Evolutionary conservation across 2,888 invertebrate species (phyloP).

Genomic region (Spialia ferax): DNA sequence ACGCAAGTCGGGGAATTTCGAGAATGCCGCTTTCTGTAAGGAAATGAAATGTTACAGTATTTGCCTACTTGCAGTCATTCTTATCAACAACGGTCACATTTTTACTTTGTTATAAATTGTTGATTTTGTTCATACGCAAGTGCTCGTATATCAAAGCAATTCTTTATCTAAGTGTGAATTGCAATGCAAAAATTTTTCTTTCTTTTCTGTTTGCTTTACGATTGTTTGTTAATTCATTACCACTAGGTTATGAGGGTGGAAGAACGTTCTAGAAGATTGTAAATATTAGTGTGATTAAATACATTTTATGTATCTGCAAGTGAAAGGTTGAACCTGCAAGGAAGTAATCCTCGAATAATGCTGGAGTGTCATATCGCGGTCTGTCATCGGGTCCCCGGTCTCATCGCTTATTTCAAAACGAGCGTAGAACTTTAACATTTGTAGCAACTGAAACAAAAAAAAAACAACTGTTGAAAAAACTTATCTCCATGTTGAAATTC

Average conservation of each 20-base stretch:
- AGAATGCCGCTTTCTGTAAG: constrained; percentile 95
- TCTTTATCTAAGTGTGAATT: neutral
- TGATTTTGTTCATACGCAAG: neutral
- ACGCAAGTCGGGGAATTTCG: constrained; percentile 94
- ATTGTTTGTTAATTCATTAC: too few species aligned
- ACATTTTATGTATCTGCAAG: too few species aligned
- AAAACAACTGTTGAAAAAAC: neutral
- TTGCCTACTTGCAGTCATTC: constrained; percentile 3
- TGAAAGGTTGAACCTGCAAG: constrained; percentile 89
- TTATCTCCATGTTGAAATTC: too few species aligned
- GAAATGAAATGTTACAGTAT: constrained; percentile 44
- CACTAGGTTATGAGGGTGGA: too few species aligned
- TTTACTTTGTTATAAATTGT: neutral
- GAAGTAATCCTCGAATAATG: constrained; percentile 98
- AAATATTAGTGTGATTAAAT: too few species aligned
- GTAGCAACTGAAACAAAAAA: constrained; percentile 89
- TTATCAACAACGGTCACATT: constrained; percentile 8
- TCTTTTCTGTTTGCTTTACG: too few species aligned
- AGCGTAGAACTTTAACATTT: constrained; percentile 98
- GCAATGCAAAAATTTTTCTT: too few species aligned
- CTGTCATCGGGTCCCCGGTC: constrained; percentile 97
- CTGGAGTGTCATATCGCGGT: constrained; percentile 96
- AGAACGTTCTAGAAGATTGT: too few species aligned
- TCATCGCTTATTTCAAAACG: constrained; percentile 99
- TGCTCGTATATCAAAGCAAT: neutral